Conservation (phyloP, 2,797 vertebrate species). For the Helostoma temminkii region DNA sequence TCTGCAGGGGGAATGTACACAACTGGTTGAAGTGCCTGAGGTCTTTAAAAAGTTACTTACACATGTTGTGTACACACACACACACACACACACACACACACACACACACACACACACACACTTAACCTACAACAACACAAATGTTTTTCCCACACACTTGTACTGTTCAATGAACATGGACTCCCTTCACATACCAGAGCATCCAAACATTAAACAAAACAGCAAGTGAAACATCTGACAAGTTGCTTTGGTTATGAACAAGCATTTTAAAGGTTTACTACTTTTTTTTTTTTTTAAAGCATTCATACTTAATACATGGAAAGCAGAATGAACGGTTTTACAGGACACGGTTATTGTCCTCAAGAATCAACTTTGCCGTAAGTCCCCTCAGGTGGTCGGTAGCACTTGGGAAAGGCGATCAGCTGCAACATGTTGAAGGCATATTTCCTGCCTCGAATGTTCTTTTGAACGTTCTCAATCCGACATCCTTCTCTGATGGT, state of each 20-base stretch:
- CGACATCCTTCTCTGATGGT: constrained; percentile 98
- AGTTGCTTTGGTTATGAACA: constrained; percentile 7
- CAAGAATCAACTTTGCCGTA: constrained; percentile 97
- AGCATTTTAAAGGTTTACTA: constrained; percentile 11
- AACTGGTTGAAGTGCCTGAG: too few species aligned
- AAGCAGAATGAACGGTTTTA: neutral
- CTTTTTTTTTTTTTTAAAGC: neutral
- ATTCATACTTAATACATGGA: neutral
- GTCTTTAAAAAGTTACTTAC: too few species aligned
- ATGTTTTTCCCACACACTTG: too few species aligned
- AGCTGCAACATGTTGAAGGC: constrained; percentile 99
- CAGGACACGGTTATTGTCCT: constrained; percentile 46
- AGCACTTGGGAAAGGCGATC: constrained; percentile 98
- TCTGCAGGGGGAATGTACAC: too few species aligned
- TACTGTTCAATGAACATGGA: neutral
- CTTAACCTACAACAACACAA: too few species aligned
- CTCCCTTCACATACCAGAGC: neutral
- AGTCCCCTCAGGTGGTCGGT: constrained; percentile 97
- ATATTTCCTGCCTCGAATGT: constrained; percentile 98
- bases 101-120: neutral
- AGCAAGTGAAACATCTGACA: constrained; percentile 18
- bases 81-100: too few species aligned
- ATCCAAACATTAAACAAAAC: constrained; percentile 2
- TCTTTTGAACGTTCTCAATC: constrained; percentile 99
- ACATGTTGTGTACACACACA: too few species aligned